These are phyloP conservation scores for Temnothorax rugatulus DNA, from an alignment of 2,888 invertebrate genomes.

Conservation along the genomic window DNA sequence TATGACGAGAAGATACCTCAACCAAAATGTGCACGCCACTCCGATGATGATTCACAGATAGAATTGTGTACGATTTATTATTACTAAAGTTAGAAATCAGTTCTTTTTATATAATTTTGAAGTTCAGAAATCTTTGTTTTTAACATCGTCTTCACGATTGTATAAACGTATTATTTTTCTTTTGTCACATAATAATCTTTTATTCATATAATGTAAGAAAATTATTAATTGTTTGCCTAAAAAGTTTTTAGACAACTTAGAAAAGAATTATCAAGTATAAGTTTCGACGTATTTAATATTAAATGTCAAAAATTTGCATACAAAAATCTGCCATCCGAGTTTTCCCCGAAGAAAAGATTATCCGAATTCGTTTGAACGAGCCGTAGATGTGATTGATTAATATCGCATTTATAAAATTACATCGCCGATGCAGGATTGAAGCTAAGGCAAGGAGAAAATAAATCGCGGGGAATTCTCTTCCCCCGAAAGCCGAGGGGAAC, in stretches of 20 bases:
- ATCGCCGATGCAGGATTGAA: background rate
- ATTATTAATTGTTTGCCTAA: background rate
- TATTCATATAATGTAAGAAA: background rate
- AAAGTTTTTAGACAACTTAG: background rate
- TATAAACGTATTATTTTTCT: slow-evolving; percentile 1
- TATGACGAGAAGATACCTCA: background rate
- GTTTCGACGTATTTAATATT: background rate
- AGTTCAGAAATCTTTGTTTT: background rate
- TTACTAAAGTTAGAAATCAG: background rate
- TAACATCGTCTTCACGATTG: background rate
- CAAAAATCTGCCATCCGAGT: background rate
- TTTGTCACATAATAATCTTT: background rate
- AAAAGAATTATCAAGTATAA: background rate
- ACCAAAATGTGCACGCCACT: background rate
- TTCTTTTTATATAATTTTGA: background rate
- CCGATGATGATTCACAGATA: background rate
- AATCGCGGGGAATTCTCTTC: background rate
- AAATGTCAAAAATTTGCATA: background rate
- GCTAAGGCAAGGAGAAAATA: background rate
- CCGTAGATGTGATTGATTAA: background rate
- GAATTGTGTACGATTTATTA: background rate
- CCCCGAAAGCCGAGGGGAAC: background rate
- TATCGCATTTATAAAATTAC: background rate
- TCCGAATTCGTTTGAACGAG: background rate
- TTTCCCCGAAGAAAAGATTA: background rate